Evolutionary conservation across 1,140 invertebrate species (phyloP).

Genomic region (Ceratoteleas bidentatus): DNA sequence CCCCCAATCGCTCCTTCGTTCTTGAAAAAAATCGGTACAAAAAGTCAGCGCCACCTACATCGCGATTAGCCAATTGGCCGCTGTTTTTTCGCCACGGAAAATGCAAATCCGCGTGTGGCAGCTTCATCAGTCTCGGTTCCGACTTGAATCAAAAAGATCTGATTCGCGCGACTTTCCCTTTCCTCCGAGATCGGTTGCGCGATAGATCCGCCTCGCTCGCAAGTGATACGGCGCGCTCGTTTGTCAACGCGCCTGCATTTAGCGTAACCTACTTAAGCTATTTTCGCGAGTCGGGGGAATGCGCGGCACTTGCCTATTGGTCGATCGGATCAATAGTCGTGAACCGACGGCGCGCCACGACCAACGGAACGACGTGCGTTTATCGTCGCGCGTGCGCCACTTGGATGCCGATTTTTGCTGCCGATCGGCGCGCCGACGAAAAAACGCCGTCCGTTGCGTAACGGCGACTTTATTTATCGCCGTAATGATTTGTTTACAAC

Average conservation of each 20-base stretch:
- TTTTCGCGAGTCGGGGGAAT: slow-evolving; percentile 63
- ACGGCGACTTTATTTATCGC: slow-evolving; percentile 7
- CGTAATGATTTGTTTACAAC: slow-evolving; percentile 23
- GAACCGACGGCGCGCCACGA: slow-evolving; percentile 25
- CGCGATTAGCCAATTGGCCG: too few species aligned
- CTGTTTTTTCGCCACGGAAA: slow-evolving; percentile 16
- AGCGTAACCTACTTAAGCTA: slow-evolving; percentile 65
- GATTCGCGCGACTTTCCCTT: slow-evolving; percentile 66
- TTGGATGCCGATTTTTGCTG: slow-evolving; percentile 22
- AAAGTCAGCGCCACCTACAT: too few species aligned
- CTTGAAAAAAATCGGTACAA: neutral
- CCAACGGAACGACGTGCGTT: slow-evolving; percentile 11
- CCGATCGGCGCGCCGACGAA: neutral
- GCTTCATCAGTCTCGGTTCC: slow-evolving; percentile 28
- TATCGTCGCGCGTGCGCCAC: slow-evolving; percentile 3
- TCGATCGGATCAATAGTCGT: slow-evolving; percentile 53
- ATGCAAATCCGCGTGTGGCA: slow-evolving; percentile 42
- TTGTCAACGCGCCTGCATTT: slow-evolving; percentile 66
- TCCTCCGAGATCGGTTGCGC: slow-evolving; percentile 56
- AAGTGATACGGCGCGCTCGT: slow-evolving; percentile 59
- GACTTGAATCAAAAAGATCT: slow-evolving; percentile 52
- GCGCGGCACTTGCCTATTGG: slow-evolving; percentile 47
- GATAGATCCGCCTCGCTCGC: slow-evolving; percentile 65
- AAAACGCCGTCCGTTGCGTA: slow-evolving; percentile 9
- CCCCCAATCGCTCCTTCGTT: too few species aligned